Conservation (phyloP, 2,113 vertebrate species). For the Madoqua kirkii region DNA sequence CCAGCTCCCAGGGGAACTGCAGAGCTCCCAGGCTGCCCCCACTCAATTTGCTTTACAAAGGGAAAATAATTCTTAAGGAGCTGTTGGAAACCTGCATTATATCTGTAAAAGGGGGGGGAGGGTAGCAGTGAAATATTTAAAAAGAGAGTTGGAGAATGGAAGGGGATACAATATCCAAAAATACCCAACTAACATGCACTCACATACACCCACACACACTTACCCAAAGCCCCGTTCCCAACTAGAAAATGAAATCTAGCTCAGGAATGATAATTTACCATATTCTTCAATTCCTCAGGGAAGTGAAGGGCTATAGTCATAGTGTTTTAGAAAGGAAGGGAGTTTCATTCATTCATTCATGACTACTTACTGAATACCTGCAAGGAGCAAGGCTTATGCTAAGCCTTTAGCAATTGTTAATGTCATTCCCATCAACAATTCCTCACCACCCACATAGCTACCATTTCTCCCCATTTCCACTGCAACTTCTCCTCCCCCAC, state of each 20-base stretch:
- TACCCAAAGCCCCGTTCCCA: not conserved
- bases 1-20: not conserved
- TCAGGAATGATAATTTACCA: not conserved
- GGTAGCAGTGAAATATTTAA: not conserved
- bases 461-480: not conserved
- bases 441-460: not conserved
- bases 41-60: constrained; percentile 31
- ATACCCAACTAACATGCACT: not conserved
- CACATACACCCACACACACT: not conserved
- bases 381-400: not conserved
- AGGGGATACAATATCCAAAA: not conserved
- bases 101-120: not conserved
- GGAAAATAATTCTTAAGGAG: not conserved
- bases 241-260: not conserved
- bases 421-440: not conserved
- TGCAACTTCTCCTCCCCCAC: not conserved
- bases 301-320: not conserved
- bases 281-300: not conserved
- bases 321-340: not conserved
- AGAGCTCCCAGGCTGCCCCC: not conserved
- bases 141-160: not conserved
- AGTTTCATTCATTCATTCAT: not conserved
- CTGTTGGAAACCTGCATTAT: not conserved
- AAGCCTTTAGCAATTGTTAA: not conserved
- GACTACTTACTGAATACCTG: not conserved